Evolutionary conservation across 2,113 vertebrate genomes (phyloP).

Genomic region (Triplophysa siluroides): DNA sequence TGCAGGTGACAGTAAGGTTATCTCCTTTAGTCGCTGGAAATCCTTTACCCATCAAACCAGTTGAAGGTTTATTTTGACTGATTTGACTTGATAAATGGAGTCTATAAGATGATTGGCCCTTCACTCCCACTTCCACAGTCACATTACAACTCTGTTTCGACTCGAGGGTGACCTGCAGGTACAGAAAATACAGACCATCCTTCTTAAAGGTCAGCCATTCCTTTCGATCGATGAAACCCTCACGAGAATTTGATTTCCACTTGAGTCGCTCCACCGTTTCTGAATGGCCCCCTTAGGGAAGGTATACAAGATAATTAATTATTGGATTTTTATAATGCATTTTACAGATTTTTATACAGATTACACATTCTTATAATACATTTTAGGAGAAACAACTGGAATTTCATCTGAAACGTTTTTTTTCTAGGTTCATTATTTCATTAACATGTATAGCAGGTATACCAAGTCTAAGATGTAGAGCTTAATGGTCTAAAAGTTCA

Average conservation of each 20-base stretch:
- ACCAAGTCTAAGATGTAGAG: neutral
- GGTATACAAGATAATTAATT: neutral
- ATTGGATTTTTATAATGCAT: neutral
- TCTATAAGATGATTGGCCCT: accelerated
- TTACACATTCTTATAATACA: too few relatives aligned
- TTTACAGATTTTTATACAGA: too few relatives aligned
- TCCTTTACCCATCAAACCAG: slow-evolving; percentile 57
- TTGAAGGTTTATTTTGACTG: slow-evolving; percentile 37
- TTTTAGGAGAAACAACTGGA: too few relatives aligned
- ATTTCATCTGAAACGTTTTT: too few relatives aligned
- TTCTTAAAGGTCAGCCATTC: neutral
- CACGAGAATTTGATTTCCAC: accelerated
- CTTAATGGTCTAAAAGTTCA: neutral
- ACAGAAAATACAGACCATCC: slow-evolving; percentile 67
- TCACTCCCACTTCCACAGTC: slow-evolving; percentile 14
- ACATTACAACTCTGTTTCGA: neutral
- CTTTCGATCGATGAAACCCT: accelerated
- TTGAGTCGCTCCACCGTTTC: accelerated
- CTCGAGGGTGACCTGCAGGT: slow-evolving; percentile 56
- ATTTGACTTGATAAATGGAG: neutral
- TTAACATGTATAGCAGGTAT: neutral
- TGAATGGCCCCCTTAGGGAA: neutral
- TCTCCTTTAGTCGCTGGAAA: neutral
- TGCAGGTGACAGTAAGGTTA: neutral
- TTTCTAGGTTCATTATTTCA: neutral